Base-by-base conservation (phyloP, 2,888 invertebrate genomes). In the Chamaedrilus cognettii region DNA sequence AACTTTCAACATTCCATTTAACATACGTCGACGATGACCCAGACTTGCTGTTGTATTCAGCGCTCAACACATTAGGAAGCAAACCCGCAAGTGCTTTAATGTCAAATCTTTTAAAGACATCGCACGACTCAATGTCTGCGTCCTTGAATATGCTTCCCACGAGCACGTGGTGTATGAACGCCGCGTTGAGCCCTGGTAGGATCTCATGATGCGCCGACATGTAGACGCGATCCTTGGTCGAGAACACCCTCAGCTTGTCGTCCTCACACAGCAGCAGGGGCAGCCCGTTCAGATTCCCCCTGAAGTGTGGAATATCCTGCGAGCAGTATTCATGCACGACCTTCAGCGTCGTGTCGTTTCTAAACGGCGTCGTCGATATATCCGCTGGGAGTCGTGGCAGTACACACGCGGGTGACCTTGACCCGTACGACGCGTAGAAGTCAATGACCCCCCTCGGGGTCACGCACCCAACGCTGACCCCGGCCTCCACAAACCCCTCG, bases 181-280 rank as follows among this genome's bases (percentile, higher is more conserved):
- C 49, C 35, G 68, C 49, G 26, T 60, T 64, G 23, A 71, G 70
- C 5, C 69, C 69, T 7, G 75, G 73, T 2, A 74, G 63, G 1
- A 75, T 65, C 15, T 68, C 66, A 33, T 72, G 68, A 65, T 70
- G 69, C 2, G 55, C 32, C 1, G 71, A 68, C 50, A 75, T 57
- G 58, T 69, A 75, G 1, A 71, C 67, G 11, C 67, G 65, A 23
- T 72, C 70, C 11, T 55, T 31, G 2, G 30, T 51, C 34, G 58
- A 66, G 67, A 75, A 74, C 26, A 64, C 59, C 28, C 72, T 67
- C 7, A 75, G 65, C 58, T 71, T 67, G 4, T 62, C 71, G 60
- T 75, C 75, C 33, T 72, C 72, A 23, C 67, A 65, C 23, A 74
- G 68, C 33, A 73, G 65, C 62, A 75, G 57, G 2, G 74, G 72